phyloP scores from a whole-genome alignment of 2,888 invertebrate species.

The Microctonus brassicae region DNA sequence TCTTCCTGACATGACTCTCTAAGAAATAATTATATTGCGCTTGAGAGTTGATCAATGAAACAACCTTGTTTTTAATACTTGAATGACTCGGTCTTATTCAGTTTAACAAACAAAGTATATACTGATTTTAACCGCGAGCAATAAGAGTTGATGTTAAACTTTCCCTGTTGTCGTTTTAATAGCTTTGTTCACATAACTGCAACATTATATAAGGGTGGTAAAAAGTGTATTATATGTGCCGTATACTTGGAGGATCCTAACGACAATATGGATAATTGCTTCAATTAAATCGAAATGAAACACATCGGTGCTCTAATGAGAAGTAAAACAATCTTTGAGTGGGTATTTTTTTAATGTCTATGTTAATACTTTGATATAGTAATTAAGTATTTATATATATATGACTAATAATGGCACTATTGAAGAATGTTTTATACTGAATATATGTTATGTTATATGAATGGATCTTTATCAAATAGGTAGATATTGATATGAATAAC shows the following conservation, averaged over 20 bases:
- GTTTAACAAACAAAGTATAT: slow-evolving; percentile 10
- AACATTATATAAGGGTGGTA: slow-evolving; percentile 49
- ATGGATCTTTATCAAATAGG: no score
- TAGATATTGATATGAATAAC: neutral
- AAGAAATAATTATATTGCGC: neutral
- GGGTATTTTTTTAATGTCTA: neutral
- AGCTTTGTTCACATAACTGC: slow-evolving; percentile 58
- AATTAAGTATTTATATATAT: no score
- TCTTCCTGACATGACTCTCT: neutral
- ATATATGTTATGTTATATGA: no score
- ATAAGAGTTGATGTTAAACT: slow-evolving; percentile 8
- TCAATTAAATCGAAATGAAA: slow-evolving; percentile 23
- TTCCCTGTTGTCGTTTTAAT: slow-evolving; percentile 56
- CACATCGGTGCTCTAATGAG: slow-evolving; percentile 1
- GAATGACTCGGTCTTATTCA: neutral
- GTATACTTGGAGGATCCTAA: neutral
- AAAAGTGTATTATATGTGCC: slow-evolving; percentile 10
- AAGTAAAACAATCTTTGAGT: neutral
- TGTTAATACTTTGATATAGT: neutral
- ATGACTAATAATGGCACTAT: no score
- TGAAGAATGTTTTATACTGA: no score
- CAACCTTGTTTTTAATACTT: neutral
- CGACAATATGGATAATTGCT: slow-evolving; percentile 5
- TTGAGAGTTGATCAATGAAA: neutral
- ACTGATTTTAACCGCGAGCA: neutral